Conservation (phyloP, 2,797 vertebrate species). For the Coregonus sp. region DNA sequence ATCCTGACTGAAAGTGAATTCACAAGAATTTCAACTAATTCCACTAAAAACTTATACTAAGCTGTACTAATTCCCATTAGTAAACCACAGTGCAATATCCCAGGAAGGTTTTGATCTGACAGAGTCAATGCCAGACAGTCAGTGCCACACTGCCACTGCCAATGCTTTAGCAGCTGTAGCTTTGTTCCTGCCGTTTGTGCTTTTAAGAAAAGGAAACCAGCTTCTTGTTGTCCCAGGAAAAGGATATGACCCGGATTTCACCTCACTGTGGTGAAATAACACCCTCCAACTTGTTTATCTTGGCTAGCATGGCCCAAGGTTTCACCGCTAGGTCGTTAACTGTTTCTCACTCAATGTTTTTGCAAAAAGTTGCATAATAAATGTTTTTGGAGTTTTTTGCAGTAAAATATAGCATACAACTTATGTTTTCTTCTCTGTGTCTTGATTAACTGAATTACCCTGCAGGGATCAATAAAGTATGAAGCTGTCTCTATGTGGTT, state of each 20-base stretch:
- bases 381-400: background rate
- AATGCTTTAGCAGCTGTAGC: background rate
- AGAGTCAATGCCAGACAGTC: background rate
- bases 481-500: too few relatives aligned
- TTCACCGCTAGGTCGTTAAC: background rate
- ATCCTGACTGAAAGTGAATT: background rate
- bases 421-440: background rate
- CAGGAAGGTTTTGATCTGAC: background rate
- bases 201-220: conserved; percentile 12
- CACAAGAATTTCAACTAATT: background rate
- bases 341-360: background rate
- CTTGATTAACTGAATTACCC: too few relatives aligned
- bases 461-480: too few relatives aligned
- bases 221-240: conserved; percentile 25
- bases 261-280: conserved; percentile 16
- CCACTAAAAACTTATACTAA: background rate
- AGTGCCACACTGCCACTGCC: background rate
- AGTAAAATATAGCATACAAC: background rate
- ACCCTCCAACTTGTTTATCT: background rate
- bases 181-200: conserved; percentile 1
- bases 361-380: background rate
- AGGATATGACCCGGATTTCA: conserved; percentile 37
- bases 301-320: background rate
- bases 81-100: background rate
- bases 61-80: background rate